phyloP scores from a whole-genome alignment of 2,888 invertebrate genomes.

The Marasmarcha lunaedactyla region DNA sequence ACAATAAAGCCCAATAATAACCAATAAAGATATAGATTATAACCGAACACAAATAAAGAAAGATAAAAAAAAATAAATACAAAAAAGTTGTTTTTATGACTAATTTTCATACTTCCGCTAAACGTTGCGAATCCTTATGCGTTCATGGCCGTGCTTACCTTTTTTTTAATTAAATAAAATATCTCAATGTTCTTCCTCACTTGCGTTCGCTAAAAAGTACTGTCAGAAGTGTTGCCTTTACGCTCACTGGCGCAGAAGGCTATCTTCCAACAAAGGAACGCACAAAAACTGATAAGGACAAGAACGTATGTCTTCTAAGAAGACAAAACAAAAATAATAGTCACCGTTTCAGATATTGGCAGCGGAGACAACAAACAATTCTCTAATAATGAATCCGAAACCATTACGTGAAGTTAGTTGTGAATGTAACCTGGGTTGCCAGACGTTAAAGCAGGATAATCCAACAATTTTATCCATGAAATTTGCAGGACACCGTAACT shows the following conservation, averaged over 20 bases:
- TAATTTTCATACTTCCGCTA: too few species aligned
- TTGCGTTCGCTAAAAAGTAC: slow-evolving; percentile 12
- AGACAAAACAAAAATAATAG: slow-evolving; percentile 25
- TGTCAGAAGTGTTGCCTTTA: slow-evolving; percentile 60
- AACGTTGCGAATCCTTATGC: too few species aligned
- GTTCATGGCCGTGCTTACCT: too few species aligned
- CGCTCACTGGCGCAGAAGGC: slow-evolving; percentile 70
- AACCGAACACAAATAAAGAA: too few species aligned
- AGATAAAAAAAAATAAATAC: too few species aligned
- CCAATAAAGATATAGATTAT: too few species aligned
- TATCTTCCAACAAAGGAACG: slow-evolving; percentile 44
- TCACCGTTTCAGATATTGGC: slow-evolving; percentile 26
- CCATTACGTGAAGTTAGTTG: slow-evolving; percentile 32
- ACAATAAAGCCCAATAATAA: too few species aligned
- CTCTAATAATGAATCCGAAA: background rate
- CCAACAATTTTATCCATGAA: too few species aligned
- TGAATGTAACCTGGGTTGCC: slow-evolving; percentile 23
- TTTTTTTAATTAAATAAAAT: too few species aligned
- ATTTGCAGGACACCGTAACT: too few species aligned
- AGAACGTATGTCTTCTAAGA: slow-evolving; percentile 15
- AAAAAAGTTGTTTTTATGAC: slow-evolving; percentile 1
- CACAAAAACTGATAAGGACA: slow-evolving; percentile 30
- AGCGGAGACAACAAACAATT: slow-evolving; percentile 12
- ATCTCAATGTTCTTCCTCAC: too few species aligned
- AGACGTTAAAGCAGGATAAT: too few species aligned